A percentile compares a stretch with the other conserved stretches of the same genome.
Evolutionary conservation across 2,797 vertebrate species (phyloP).

Genomic region (Danio kyathit): DNA sequence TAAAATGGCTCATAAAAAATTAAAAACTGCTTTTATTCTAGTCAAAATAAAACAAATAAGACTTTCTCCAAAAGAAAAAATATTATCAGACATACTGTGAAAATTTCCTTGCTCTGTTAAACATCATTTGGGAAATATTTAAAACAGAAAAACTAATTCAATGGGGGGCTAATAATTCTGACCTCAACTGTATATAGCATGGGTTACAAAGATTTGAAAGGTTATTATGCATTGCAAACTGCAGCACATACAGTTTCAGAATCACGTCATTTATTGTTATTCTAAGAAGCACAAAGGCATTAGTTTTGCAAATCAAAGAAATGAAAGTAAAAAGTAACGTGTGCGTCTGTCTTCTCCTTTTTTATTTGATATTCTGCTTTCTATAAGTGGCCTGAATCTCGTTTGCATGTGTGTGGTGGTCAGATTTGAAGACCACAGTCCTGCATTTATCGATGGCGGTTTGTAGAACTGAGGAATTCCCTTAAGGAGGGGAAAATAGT

Average conservation of each 20-base stretch:
- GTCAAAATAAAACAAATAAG: too few species aligned
- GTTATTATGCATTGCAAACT: neutral
- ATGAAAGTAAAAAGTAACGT: neutral
- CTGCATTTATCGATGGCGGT: neutral
- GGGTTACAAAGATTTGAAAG: neutral
- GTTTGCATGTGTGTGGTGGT: neutral
- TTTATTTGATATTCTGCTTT: neutral
- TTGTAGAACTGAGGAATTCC: constrained; percentile 16
- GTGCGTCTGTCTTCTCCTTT: neutral
- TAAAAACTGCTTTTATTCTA: too few species aligned
- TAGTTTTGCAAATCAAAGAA: neutral
- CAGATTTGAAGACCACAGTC: neutral
- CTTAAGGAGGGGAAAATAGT: neutral
- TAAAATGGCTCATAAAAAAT: too few species aligned
- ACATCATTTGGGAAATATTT: too few species aligned
- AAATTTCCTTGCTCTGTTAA: too few species aligned
- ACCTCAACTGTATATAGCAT: too few species aligned
- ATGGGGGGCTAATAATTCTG: too few species aligned
- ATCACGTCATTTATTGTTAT: neutral
- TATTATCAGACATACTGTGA: too few species aligned
- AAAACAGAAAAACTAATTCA: too few species aligned
- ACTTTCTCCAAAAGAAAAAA: too few species aligned
- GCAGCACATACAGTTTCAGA: neutral
- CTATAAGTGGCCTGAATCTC: neutral
- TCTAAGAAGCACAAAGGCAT: neutral